Evolutionary conservation across 2,888 invertebrate species (phyloP).

Genomic region (Cheilosia vernalis): DNA sequence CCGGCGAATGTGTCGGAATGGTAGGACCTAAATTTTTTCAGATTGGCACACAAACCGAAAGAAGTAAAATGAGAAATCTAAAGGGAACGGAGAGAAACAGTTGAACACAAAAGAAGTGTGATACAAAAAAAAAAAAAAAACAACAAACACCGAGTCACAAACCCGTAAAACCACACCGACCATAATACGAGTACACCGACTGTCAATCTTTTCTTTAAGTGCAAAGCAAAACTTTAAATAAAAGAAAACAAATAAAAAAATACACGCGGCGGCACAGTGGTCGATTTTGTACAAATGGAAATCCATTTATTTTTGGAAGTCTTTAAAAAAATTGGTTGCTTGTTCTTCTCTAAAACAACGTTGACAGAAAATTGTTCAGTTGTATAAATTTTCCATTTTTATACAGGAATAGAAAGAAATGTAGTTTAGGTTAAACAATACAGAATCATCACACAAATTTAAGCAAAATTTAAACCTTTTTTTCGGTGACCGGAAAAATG

Average conservation of each 20-base stretch:
- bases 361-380: too few relatives aligned
- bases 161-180: conserved; percentile 27
- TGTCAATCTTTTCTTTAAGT: not conserved
- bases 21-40: conserved; percentile 60
- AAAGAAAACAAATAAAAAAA: not conserved
- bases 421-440: too few relatives aligned
- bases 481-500: too few relatives aligned
- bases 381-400: too few relatives aligned
- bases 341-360: too few relatives aligned
- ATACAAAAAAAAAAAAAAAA: conserved; percentile 3
- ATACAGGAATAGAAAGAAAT: too few relatives aligned
- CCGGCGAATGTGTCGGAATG: conserved; percentile 56
- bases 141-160: conserved; percentile 33
- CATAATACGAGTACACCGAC: not conserved
- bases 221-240: not conserved
- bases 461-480: too few relatives aligned
- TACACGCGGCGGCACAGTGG: not conserved
- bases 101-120: conserved; percentile 23
- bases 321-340: too few relatives aligned
- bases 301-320: not conserved
- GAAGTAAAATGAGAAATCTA: conserved; percentile 6
- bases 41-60: conserved; percentile 57
- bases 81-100: conserved; percentile 17
- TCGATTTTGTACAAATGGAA: not conserved
- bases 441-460: too few relatives aligned